Base-by-base conservation (phyloP, 2,888 invertebrate species). In the Agrochola macilenta region DNA sequence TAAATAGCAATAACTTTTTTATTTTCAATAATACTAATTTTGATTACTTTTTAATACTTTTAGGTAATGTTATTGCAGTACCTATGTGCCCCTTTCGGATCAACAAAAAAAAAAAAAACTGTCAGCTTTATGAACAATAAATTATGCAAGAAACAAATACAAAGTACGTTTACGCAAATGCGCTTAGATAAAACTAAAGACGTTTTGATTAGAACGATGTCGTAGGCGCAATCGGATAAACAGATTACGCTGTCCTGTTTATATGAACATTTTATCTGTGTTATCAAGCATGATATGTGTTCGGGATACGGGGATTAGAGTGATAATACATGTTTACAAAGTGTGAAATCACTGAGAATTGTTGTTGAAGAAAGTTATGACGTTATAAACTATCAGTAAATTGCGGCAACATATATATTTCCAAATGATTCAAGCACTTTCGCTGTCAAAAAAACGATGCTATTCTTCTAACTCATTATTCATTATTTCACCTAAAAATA, bases 301-400 rank as follows among this genome's bases (percentile, higher is more conserved):
- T 76, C 26, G 11, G 43, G 77, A 73, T 80, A 77, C 23, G 14
- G 11, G n/a, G 30, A 80, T 77, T 71, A 60, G 43, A 52, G 72
- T n/a, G n/a, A 35, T 52, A 20, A 71, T 46, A 78, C 46, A 54
- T 23, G 54, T 46, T 54, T 46, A 68, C 78, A 46, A 78, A 35
- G 8, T n/a, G 52, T 7, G 5, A 78, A 46, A 76, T 78, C 78
- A 76, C 30, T 54, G 72, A 54, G 35, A 30, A 8, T 54, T 54
- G 66, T 46, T 76, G 30, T 35, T 23, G 26, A 35, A 52, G 52
- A 54, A 76, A 63, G 61, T 43, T 23, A 17, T 60, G 23, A 26
- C 17, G 14, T 20, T 30, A 52, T 5, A 54, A 30, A 54, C 30
- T 23, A 68, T 17, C 26, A 49, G 20, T 49, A 5, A 30, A 8